Evolutionary conservation across 2,113 vertebrate species (phyloP), one percentile per base, ranked within the genome.

Genomic region (Theristicus caerulescens): DNA sequence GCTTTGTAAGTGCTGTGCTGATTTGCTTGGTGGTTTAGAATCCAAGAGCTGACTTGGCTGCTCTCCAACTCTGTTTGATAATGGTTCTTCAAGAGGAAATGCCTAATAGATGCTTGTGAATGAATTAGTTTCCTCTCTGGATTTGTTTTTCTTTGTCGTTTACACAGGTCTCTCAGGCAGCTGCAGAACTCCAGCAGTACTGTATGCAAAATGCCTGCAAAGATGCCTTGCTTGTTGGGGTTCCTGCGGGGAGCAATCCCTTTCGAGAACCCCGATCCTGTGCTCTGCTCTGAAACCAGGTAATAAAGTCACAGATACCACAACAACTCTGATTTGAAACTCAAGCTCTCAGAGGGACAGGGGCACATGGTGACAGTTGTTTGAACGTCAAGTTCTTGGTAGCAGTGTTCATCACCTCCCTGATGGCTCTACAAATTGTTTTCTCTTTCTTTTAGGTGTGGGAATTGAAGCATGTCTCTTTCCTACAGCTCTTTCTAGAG

Each of bases 211-310:
- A 99, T 3, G 99, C 99, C 52, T 98, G 98, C 90, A 99, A 99
- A 97, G 99, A 99, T 21, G 99, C 99, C 42, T 97, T 99, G 94
- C 98, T 99, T 93, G 98, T 99, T 1, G 99, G 99, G 2, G 98
- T 99, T 57, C 99, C 99, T 16, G 98, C 99, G 0, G 99, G 99
- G 85, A 99, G 99, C 98, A 99, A 99, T 96, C 99, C 99, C 72
- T 99, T 99, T 97, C 98, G 99, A 72, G 99, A 99, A 46, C 99
- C 99, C 9, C 97, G 99, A 44, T 99, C 99, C 95, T 99, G 99
- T 61, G 86, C 98, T 66, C 96, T 99, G 4, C 98, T 99, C 66
- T 99, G 97, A 98, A 94, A 80, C n/a, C 90, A 85, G 97, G 98
- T 98, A 96, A 94, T 65, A 57, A 54, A 72, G 31, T 70, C 42